phyloP scores from a whole-genome alignment of 2,888 invertebrate genomes.

The Agriopis leucophaearia region DNA sequence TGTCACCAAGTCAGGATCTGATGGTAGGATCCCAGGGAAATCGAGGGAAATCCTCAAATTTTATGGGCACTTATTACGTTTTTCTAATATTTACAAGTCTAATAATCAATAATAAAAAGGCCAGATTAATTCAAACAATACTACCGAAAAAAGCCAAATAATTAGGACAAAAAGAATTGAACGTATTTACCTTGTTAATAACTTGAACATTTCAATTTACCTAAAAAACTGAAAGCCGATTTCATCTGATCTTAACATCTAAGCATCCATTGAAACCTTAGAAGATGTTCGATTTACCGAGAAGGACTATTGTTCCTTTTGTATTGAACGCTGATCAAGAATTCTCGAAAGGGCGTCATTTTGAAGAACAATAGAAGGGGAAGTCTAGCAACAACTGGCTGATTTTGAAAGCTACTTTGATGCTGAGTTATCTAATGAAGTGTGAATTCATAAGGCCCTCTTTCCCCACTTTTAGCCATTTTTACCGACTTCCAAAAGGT shows the following conservation, averaged over 20 bases:
- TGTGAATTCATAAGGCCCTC: too few species aligned
- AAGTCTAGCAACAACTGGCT: constrained; percentile 20
- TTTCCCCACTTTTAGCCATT: too few species aligned
- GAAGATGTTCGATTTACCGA: constrained; percentile 20
- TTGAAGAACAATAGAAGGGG: constrained; percentile 11
- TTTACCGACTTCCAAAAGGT: too few species aligned
- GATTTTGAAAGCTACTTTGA: constrained; percentile 19
- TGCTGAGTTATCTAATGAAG: not conserved
- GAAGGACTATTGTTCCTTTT: constrained; percentile 29
- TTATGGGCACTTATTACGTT: too few species aligned
- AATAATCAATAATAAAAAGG: too few species aligned
- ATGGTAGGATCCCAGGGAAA: too few species aligned
- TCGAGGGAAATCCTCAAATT: too few species aligned
- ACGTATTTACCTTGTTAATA: not conserved
- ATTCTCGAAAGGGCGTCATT: constrained; percentile 14
- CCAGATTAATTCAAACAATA: too few species aligned
- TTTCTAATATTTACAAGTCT: too few species aligned
- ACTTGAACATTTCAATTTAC: not conserved
- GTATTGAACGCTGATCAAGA: constrained; percentile 28
- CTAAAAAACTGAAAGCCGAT: constrained; percentile 1
- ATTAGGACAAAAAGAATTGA: too few species aligned
- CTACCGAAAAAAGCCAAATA: too few species aligned
- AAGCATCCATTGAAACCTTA: not conserved
- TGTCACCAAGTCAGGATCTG: too few species aligned
- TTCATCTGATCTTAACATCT: not conserved